Conservation (phyloP, 2,888 invertebrate genomes). For the Aricia artaxerxes region DNA sequence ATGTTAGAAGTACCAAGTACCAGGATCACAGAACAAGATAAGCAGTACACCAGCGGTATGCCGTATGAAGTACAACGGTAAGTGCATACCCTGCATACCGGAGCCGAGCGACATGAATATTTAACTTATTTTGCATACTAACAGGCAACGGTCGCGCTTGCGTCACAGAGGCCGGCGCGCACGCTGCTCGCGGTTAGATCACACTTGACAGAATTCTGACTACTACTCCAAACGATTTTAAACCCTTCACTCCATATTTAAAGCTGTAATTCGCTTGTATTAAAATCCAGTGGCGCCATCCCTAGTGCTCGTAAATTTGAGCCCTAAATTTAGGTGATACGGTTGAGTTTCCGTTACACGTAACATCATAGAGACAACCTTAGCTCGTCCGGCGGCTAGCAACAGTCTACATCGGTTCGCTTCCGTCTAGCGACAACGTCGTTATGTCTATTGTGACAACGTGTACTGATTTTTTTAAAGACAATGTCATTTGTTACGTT, state of each 20-base stretch:
- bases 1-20: not conserved
- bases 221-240: not conserved
- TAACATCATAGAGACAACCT: constrained; percentile 44
- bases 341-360: not conserved
- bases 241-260: not conserved
- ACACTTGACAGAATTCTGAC: not conserved
- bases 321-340: not conserved
- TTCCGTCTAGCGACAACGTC: constrained; percentile 43
- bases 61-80: constrained; percentile 49
- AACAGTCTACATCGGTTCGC: constrained; percentile 54
- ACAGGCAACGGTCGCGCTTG: constrained; percentile 58
- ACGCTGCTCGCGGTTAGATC: constrained; percentile 44
- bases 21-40: not conserved
- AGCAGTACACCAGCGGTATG: not conserved
- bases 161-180: constrained; percentile 38
- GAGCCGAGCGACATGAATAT: constrained; percentile 59
- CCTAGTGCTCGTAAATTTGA: not conserved
- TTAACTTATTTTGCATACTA: constrained; percentile 74
- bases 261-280: not conserved
- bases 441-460: too few species aligned
- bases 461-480: constrained; percentile 40
- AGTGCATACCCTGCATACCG: constrained; percentile 58
- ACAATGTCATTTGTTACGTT: constrained; percentile 40
- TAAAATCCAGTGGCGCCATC: not conserved
- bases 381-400: constrained; percentile 71